Percentiles rank a stretch among this genome's conserved stretches.
Evolutionary conservation across 2,797 vertebrate species (phyloP).

Genomic region (Halcyon smyrnensis): DNA sequence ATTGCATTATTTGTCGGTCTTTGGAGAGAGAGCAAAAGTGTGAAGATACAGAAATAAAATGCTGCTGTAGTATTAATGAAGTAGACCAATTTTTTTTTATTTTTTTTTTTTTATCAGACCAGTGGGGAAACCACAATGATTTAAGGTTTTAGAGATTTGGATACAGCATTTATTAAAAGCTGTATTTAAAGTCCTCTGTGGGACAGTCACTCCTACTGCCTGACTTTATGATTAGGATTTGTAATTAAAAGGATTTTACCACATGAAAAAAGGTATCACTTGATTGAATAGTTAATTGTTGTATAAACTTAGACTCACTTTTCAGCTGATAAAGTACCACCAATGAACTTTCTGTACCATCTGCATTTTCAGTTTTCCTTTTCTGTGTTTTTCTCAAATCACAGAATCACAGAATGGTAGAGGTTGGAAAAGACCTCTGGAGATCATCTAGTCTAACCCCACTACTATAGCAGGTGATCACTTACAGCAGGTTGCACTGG

Average conservation of each 20-base stretch:
- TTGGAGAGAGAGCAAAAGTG: not conserved
- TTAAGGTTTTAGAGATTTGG: not conserved
- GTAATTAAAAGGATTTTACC: conserved; percentile 55
- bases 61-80: conserved; percentile 24
- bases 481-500: too few species aligned
- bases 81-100: not conserved
- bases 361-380: not conserved
- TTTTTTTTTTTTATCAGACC: not conserved
- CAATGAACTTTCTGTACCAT: not conserved
- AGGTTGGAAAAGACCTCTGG: too few species aligned
- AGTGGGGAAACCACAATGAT: not conserved
- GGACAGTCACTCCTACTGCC: not conserved
- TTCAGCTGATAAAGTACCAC: conserved; percentile 19
- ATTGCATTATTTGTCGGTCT: not conserved
- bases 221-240: conserved; percentile 42
- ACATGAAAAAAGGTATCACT: conserved; percentile 18
- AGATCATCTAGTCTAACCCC: too few species aligned
- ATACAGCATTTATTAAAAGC: conserved; percentile 30
- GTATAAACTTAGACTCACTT: not conserved
- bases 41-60: not conserved
- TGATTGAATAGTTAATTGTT: conserved; percentile 21
- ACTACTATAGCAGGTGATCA: too few species aligned
- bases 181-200: conserved; percentile 18
- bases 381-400: not conserved
- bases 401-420: too few species aligned